phyloP scores from a whole-genome alignment of 2,113 vertebrate species.

The Dryoscopus gambensis region DNA sequence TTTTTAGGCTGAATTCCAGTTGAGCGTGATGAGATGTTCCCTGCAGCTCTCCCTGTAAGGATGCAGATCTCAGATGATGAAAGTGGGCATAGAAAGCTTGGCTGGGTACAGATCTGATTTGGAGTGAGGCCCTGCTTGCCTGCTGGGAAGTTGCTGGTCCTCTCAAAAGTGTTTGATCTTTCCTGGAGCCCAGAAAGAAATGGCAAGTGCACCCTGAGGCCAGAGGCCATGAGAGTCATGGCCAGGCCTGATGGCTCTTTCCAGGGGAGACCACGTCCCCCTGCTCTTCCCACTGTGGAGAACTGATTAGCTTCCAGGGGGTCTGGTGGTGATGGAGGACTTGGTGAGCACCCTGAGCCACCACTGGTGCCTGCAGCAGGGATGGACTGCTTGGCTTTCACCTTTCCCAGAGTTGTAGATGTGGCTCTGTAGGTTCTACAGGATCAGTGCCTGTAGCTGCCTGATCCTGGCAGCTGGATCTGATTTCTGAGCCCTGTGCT shows the following conservation, averaged over 20 bases:
- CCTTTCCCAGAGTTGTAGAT: not conserved
- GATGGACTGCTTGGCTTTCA: not conserved
- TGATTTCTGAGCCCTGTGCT: not conserved
- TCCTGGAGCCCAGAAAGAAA: not conserved
- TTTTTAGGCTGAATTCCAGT: slow-evolving; percentile 45
- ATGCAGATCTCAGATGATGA: not conserved
- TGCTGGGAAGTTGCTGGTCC: not conserved
- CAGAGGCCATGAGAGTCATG: rapidly evolving
- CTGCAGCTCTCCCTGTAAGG: slow-evolving; percentile 45
- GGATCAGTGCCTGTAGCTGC: not conserved
- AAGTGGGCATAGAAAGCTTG: not conserved
- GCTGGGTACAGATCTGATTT: not conserved
- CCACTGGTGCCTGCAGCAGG: not conserved
- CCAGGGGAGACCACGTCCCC: rapidly evolving
- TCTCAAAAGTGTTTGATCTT: not conserved
- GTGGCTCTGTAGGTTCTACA: not conserved
- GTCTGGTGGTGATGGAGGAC: not conserved
- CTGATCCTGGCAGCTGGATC: not conserved
- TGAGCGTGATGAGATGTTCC: not conserved
- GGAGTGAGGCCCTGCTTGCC: not conserved
- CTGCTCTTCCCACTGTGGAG: not conserved
- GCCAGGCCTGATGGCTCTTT: not conserved
- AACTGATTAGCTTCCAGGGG: not conserved
- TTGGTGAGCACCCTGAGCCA: not conserved
- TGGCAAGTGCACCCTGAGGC: too few species aligned